Conservation (phyloP, 2,113 vertebrate species). For the Crocuta crocuta region DNA sequence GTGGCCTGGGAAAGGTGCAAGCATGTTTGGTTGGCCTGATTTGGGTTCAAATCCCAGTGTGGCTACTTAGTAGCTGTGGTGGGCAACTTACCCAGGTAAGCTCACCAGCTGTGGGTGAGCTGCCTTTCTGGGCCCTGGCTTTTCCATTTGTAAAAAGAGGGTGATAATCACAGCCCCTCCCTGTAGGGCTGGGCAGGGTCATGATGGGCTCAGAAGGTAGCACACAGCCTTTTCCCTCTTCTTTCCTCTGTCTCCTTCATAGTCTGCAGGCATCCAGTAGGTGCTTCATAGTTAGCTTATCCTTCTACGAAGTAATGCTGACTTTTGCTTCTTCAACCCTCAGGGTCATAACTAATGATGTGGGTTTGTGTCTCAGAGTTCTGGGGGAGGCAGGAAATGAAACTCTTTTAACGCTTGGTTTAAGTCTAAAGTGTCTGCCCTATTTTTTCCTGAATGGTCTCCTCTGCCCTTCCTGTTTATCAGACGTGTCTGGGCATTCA, state of each 20-base stretch:
- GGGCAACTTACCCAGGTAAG: too few relatives aligned
- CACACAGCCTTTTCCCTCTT: not conserved
- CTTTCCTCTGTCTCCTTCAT: not conserved
- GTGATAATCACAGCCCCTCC: too few relatives aligned
- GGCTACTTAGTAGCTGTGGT: not conserved
- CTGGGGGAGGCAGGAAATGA: not conserved
- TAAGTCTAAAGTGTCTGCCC: not conserved
- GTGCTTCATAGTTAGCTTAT: too few relatives aligned
- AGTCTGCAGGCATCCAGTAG: not conserved
- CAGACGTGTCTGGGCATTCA: not conserved
- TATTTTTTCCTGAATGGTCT: not conserved
- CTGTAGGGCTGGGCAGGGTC: not conserved
- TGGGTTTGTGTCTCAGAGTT: not conserved
- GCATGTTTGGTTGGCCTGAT: not conserved
- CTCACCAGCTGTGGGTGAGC: too few relatives aligned
- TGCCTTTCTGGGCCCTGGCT: not conserved
- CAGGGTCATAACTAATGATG: not conserved
- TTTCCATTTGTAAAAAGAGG: not conserved
- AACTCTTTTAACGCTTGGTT: not conserved
- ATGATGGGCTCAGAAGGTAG: not conserved
- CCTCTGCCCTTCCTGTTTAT: not conserved
- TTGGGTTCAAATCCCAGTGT: not conserved
- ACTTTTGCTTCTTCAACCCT: not conserved
- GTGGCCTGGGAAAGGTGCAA: too few relatives aligned
- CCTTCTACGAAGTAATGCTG: not conserved